Evolutionary conservation across 1,140 invertebrate genomes (phyloP).

Genomic region (Oryctes rhinoceros): DNA sequence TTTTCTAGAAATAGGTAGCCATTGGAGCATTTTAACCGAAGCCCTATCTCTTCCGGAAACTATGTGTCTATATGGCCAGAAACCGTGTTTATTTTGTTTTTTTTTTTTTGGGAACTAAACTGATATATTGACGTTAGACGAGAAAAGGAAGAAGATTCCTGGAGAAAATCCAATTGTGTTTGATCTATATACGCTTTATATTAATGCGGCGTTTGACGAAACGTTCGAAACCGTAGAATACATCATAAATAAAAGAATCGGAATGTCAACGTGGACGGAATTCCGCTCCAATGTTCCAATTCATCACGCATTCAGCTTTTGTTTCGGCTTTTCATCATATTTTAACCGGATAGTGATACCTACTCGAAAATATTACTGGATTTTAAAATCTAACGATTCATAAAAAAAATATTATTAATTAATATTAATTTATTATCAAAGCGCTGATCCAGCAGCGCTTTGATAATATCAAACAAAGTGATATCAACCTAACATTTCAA

Average conservation of each 20-base stretch:
- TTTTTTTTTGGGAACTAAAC: slow-evolving; percentile 25
- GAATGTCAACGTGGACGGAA: background rate
- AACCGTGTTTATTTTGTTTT: slow-evolving; percentile 25
- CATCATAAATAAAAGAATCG: slow-evolving; percentile 33
- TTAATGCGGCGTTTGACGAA: slow-evolving; percentile 27
- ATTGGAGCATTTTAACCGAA: background rate
- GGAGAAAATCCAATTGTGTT: slow-evolving; percentile 31
- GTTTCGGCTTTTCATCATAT: slow-evolving; percentile 5
- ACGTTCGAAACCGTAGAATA: slow-evolving; percentile 12
- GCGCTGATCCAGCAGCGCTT: no score
- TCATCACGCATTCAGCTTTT: slow-evolving; percentile 22
- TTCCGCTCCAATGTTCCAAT: slow-evolving; percentile 9
- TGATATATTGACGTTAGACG: slow-evolving; percentile 14
- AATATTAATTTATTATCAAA: no score
- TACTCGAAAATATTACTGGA: background rate
- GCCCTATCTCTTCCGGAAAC: background rate
- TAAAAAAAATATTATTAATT: no score
- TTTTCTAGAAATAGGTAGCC: background rate
- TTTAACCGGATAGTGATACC: background rate
- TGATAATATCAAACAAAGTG: no score
- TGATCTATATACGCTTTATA: slow-evolving; percentile 24
- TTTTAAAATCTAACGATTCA: no score
- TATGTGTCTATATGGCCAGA: slow-evolving; percentile 16
- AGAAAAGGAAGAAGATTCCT: slow-evolving; percentile 14
- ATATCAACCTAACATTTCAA: no score